A percentile compares a stretch with the other conserved stretches of the same genome.
phyloP scores from a whole-genome alignment of 2,888 invertebrate genomes.

The Athripsodes cinereus region DNA sequence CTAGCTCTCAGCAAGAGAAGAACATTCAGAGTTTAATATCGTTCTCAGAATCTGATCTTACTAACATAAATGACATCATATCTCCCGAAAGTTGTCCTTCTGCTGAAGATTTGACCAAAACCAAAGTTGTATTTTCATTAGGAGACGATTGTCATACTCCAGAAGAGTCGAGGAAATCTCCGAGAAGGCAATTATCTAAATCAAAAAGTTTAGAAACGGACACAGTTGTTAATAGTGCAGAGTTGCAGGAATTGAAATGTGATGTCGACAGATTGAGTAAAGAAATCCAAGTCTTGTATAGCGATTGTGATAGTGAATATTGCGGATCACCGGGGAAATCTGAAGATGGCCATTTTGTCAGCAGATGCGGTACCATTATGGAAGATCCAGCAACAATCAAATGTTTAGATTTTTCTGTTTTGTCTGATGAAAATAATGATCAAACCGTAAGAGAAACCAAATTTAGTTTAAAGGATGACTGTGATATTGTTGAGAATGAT shows the following conservation, averaged over 20 bases:
- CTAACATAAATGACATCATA: constrained; percentile 27
- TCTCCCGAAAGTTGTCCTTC: constrained; percentile 22
- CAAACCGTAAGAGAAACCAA: background rate
- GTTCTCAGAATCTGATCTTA: constrained; percentile 43
- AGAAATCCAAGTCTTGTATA: constrained; percentile 14
- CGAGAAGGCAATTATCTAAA: background rate
- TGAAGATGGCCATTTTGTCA: background rate
- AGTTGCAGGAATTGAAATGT: constrained; percentile 12
- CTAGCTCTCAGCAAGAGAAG: constrained; percentile 5
- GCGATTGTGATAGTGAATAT: background rate
- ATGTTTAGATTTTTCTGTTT: constrained; percentile 9
- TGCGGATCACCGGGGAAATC: background rate
- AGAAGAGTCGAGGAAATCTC: background rate
- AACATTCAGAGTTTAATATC: constrained; percentile 23
- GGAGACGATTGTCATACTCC: constrained; percentile 32
- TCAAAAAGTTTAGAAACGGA: background rate
- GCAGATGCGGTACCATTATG: background rate
- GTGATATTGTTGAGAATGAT: background rate
- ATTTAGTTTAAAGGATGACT: background rate
- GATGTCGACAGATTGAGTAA: constrained; percentile 17
- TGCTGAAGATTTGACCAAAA: constrained; percentile 25
- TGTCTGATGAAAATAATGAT: constrained; percentile 2
- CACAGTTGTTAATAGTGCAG: background rate
- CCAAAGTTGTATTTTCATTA: constrained; percentile 40
- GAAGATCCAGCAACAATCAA: background rate